Evolutionary conservation across 2,113 vertebrate genomes (phyloP).

Genomic region (Coregonus clupeaformis): DNA sequence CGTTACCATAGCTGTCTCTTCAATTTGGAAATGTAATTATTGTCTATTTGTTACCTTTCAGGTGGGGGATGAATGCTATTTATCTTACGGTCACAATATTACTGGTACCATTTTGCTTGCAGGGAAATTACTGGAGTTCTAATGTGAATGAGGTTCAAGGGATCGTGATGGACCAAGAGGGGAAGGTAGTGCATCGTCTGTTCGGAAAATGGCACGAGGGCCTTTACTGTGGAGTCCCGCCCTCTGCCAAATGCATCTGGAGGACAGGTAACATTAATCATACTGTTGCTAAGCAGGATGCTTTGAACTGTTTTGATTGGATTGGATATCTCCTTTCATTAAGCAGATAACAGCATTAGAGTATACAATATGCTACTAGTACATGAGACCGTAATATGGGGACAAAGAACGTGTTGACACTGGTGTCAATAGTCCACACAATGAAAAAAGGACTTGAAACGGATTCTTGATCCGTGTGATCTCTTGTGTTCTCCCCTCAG

Average conservation of each 20-base stretch:
- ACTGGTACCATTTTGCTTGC: conserved; percentile 12
- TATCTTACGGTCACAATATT: neutral
- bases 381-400: neutral
- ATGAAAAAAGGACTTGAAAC: neutral
- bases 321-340: neutral
- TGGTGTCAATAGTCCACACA: neutral
- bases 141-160: conserved; percentile 97
- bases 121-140: conserved; percentile 99
- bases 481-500: conserved; percentile 61
- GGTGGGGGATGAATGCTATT: too few species aligned
- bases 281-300: neutral
- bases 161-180: conserved; percentile 95
- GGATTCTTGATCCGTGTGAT: neutral
- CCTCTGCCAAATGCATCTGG: conserved; percentile 97
- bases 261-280: conserved; percentile 83
- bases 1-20: neutral
- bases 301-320: neutral
- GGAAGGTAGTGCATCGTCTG: conserved; percentile 92
- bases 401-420: neutral
- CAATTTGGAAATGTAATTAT: neutral
- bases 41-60: neutral
- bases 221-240: conserved; percentile 91
- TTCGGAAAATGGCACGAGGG: conserved; percentile 99
- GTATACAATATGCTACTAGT: too few species aligned
- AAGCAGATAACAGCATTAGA: too few species aligned